These are phyloP conservation scores for Diorhabda sublineata DNA, from an alignment of 1,140 invertebrate genomes.

Conservation along the genomic window DNA sequence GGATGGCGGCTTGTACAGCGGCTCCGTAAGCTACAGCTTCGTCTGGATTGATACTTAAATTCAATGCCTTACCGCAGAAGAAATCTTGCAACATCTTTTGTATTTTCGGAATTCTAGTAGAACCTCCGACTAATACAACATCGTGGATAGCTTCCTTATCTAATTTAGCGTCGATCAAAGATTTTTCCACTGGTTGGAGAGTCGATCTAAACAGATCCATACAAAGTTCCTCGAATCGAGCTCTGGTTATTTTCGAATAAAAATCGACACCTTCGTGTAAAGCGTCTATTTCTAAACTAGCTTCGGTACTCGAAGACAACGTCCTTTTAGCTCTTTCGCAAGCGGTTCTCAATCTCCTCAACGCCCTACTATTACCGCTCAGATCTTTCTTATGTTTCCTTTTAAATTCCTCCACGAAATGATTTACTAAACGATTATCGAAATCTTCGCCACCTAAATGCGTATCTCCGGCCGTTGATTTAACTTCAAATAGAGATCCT, in stretches of 20 bases:
- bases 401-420: constrained; percentile 74
- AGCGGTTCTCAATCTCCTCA: constrained; percentile 71
- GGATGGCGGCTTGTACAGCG: constrained; percentile 73
- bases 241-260: constrained; percentile 79
- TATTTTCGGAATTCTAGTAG: constrained; percentile 63
- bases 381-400: constrained; percentile 79
- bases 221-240: constrained; percentile 82
- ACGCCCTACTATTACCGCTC: constrained; percentile 66
- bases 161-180: constrained; percentile 69
- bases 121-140: constrained; percentile 61
- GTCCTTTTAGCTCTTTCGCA: constrained; percentile 69
- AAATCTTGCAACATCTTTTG: constrained; percentile 63
- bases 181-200: constrained; percentile 67
- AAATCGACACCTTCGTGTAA: constrained; percentile 78
- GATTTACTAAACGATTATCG: constrained; percentile 75
- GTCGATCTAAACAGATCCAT: constrained; percentile 73
- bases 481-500: constrained; percentile 75
- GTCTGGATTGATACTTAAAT: constrained; percentile 75
- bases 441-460: constrained; percentile 75
- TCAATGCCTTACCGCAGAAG: constrained; percentile 61
- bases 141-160: constrained; percentile 66
- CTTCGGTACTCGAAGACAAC: constrained; percentile 63
- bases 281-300: constrained; percentile 70
- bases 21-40: constrained; percentile 71
- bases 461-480: constrained; percentile 73